A percentile compares a stretch with the other conserved stretches of the same genome.
Conservation (phyloP, 2,797 vertebrate species). For the Lagocephalus sceleratus region DNA sequence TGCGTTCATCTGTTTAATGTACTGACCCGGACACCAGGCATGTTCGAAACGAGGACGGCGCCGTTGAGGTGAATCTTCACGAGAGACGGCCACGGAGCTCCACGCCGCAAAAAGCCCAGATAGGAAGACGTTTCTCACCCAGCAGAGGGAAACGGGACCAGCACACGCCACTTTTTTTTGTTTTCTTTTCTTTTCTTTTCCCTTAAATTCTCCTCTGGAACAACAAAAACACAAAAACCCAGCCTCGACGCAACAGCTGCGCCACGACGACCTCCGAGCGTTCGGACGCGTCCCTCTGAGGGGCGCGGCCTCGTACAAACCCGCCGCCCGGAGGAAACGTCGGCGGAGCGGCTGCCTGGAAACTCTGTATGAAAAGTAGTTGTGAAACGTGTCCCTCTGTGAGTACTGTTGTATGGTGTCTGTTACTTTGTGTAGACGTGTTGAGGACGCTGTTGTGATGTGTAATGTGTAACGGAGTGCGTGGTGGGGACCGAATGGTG, state of each 20-base stretch:
- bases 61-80: conserved; percentile 12
- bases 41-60: conserved; percentile 38
- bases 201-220: conserved; percentile 31
- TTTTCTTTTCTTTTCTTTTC: no score
- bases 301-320: conserved; percentile 15
- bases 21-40: conserved; percentile 31
- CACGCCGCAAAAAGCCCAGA: conserved; percentile 34
- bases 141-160: conserved; percentile 61
- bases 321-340: conserved; percentile 18
- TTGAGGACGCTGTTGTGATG: conserved; percentile 48
- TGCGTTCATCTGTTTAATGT: conserved; percentile 26
- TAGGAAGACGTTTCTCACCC: conserved; percentile 41
- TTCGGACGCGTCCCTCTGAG: conserved; percentile 13
- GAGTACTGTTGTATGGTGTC: conserved; percentile 69
- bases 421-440: conserved; percentile 50
- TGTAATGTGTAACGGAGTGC: conserved; percentile 59
- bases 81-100: conserved; percentile 7
- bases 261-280: conserved; percentile 29
- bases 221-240: conserved; percentile 29
- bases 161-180: conserved; percentile 65
- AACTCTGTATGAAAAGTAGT: conserved; percentile 60
- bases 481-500: conserved; percentile 68
- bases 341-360: conserved; percentile 40
- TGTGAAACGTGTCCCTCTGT: conserved; percentile 70
- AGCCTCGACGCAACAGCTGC: conserved; percentile 24